phyloP scores from a whole-genome alignment of 92 coral and sea anemone genomes.

The Umimayanthus kanabou region DNA sequence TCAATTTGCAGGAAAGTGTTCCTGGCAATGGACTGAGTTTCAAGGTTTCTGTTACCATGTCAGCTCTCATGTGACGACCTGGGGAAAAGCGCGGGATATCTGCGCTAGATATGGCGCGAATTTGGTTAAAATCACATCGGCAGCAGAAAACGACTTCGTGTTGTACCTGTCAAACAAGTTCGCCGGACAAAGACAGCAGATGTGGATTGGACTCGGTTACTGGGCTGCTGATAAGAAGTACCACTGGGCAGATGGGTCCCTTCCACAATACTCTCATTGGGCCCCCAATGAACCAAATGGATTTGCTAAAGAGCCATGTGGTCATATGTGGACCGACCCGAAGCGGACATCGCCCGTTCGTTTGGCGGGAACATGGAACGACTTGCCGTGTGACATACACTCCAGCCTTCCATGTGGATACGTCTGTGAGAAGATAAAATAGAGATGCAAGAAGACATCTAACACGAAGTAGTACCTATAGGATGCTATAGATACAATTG shows the following conservation, averaged over 20 bases:
- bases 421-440: conserved; percentile 7
- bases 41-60: conserved; percentile 6
- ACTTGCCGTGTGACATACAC: neutral
- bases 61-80: neutral
- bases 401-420: neutral
- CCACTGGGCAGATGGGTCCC: conserved; percentile 1
- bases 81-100: neutral
- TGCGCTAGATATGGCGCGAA: neutral
- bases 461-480: no score
- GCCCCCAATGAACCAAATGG: neutral
- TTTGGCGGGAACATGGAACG: conserved; percentile 16
- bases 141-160: conserved; percentile 16
- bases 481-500: no score
- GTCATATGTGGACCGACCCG: no score
- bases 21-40: neutral
- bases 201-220: conserved; percentile 1
- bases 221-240: neutral
- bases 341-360: neutral
- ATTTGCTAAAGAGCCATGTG: neutral
- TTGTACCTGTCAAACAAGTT: conserved; percentile 15
- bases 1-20: neutral
- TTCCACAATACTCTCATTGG: neutral
- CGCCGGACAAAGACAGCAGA: neutral
- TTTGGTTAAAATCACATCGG: conserved; percentile 6
- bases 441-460: neutral